Evolutionary conservation across 1,140 invertebrate species (phyloP).

Genomic region (Cotesia chilonis): DNA sequence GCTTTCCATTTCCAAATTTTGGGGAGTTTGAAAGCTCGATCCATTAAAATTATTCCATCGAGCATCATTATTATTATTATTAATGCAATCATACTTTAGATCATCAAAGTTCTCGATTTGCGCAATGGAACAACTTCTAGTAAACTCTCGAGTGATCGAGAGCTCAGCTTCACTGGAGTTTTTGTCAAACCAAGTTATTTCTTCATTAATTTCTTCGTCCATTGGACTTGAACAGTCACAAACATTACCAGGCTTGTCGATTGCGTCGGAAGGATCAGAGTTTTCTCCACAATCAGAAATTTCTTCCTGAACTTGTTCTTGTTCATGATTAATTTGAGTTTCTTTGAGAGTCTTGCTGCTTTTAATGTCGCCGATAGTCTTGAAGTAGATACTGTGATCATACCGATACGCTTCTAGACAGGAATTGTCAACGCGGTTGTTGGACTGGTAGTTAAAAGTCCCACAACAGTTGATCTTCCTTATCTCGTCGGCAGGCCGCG

Average conservation of each 20-base stretch:
- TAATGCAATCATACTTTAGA: too few relatives aligned
- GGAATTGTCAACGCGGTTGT: constrained; percentile 54
- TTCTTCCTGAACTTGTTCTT: constrained; percentile 22
- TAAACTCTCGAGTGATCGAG: constrained; percentile 33
- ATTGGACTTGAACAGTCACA: background rate
- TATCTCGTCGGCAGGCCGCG: constrained; percentile 43
- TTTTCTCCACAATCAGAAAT: constrained; percentile 7
- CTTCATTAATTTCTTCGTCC: constrained; percentile 34
- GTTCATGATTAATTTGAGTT: background rate
- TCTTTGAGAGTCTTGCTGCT: constrained; percentile 38
- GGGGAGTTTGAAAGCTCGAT: background rate
- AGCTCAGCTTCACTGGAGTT: constrained; percentile 39
- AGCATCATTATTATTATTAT: constrained; percentile 20
- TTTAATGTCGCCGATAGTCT: constrained; percentile 58
- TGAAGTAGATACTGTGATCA: constrained; percentile 64
- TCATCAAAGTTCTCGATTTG: background rate
- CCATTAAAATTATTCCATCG: background rate
- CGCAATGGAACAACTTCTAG: constrained; percentile 35
- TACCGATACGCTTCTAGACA: constrained; percentile 59
- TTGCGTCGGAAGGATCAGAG: too few relatives aligned
- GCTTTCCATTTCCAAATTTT: background rate
- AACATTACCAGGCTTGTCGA: too few relatives aligned
- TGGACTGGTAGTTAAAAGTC: constrained; percentile 57
- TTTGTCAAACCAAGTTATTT: constrained; percentile 13
- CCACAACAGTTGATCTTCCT: constrained; percentile 56